Conservation (phyloP, 2,113 vertebrate species). For the Entosphenus tridentatus region DNA sequence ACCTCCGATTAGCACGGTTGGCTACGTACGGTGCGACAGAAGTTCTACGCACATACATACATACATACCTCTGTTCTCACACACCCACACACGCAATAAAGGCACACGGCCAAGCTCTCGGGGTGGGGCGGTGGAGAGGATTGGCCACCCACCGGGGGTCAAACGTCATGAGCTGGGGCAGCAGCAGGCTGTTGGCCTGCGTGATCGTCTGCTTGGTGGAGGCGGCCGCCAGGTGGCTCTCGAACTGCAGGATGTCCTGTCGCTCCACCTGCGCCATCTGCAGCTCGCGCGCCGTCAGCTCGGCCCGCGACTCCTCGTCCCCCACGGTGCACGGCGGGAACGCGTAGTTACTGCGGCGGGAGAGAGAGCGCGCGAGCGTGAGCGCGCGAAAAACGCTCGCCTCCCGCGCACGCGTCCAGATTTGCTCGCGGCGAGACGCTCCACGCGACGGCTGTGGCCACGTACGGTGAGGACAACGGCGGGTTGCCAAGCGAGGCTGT, state of each 20-base stretch:
- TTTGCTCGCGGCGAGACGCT: too few species aligned
- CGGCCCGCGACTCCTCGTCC: constrained; percentile 70
- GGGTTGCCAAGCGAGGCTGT: too few species aligned
- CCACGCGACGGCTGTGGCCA: too few species aligned
- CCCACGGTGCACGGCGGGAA: constrained; percentile 77
- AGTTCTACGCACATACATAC: too few species aligned
- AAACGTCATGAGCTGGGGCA: constrained; percentile 80
- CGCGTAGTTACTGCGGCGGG: constrained; percentile 50
- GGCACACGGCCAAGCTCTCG: rapidly evolving
- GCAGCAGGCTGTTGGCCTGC: constrained; percentile 72
- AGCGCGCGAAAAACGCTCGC: too few species aligned
- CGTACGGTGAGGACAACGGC: too few species aligned
- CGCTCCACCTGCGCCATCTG: constrained; percentile 81
- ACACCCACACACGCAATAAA: background rate
- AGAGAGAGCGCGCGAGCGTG: background rate
- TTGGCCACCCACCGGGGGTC: constrained; percentile 54
- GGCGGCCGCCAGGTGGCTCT: constrained; percentile 79
- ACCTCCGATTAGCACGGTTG: too few species aligned
- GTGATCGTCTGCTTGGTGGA: constrained; percentile 97
- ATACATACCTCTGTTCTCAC: too few species aligned
- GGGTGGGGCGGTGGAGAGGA: background rate
- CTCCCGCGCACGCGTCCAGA: too few species aligned
- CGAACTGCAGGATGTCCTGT: constrained; percentile 88
- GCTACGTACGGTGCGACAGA: too few species aligned
- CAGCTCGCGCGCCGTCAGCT: constrained; percentile 77